phyloP scores from a whole-genome alignment of 1,140 invertebrate species.

The Drosophila takahashii region DNA sequence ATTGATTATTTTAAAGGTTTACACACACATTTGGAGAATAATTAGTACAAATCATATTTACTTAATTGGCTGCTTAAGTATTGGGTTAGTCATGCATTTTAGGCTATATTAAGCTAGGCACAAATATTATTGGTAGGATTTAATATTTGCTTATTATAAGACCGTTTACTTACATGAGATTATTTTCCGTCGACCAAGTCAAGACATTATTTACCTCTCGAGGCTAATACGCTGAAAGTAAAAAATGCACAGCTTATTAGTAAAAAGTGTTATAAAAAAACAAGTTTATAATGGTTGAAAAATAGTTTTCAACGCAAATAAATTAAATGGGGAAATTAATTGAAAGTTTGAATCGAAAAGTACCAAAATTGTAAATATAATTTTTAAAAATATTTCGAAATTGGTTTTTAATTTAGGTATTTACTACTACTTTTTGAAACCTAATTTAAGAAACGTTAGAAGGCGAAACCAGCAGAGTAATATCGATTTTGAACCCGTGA shows the following conservation, averaged over 20 bases:
- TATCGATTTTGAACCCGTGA: background rate
- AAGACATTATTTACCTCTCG: slow-evolving; percentile 35
- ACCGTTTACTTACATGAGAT: slow-evolving; percentile 26
- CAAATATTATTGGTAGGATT: slow-evolving; percentile 23
- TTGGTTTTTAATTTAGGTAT: no score
- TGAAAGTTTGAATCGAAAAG: no score
- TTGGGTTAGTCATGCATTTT: slow-evolving; percentile 37
- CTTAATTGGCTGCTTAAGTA: slow-evolving; percentile 41
- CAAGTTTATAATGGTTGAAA: no score
- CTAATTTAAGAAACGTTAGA: no score
- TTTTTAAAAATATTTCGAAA: no score
- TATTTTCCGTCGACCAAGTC: slow-evolving; percentile 35
- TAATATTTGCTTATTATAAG: background rate
- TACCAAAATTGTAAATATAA: no score
- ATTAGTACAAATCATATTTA: slow-evolving; percentile 19
- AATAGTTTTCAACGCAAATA: no score
- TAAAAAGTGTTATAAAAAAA: no score
- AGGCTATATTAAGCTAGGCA: slow-evolving; percentile 39
- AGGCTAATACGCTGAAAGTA: slow-evolving; percentile 31
- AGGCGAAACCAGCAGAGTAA: background rate
- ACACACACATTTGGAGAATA: slow-evolving; percentile 21
- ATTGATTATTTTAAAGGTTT: slow-evolving; percentile 24
- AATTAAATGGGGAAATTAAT: no score
- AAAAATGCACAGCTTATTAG: background rate
- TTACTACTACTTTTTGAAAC: no score